Base-by-base conservation (phyloP, 2,113 vertebrate species). In the Echinops telfairi region DNA sequence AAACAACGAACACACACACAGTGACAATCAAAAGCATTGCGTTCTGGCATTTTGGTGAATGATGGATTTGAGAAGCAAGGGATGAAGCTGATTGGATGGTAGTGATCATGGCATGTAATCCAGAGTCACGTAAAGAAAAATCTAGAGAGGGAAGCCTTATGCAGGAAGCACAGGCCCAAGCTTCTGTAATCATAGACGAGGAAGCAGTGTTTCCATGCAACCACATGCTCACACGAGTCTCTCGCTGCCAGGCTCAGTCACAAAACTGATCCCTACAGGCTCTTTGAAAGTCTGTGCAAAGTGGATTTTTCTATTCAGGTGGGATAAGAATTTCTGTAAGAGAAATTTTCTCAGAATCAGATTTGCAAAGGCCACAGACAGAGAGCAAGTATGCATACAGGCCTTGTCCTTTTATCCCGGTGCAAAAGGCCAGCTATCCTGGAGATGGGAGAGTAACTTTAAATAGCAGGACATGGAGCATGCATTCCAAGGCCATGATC, bases 401-500 rank as follows among this genome's bases (percentile, higher is more conserved):
- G 91, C 15, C 80, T 80, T 57, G 93, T 38, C 64, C 73, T 96
- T 96, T 95, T 27, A 40, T 95, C 95, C 23, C 0, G 27, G 64
- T 78, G 92, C 73, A 85, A 91, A 96, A 95, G 93, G 64, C 71
- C 89, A 85, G 68, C 40, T 70, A 94, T 93, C 76, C 90, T 93
- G 53, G 78, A 96, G 86, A 93, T 14, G 3, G 73, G 89, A 94
- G 38, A 86, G 83, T 90, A 86, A 64, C 70, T 95, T 75, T 90
- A 93, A 94, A 96, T 81, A 94, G 84, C 27, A 6, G 79, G 91
- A 91, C 47, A 83, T 5, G 29, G 79, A 92, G 90, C 40, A 83
- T 6, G 29, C 88, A 85, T 96, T 96, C 86, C 92, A 73, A 90
- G 94, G 95, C 94, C 95, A 85, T 83, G 86, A 91, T 93, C 19